phyloP scores from a whole-genome alignment of 2,888 invertebrate genomes.

The Netelia inedita region DNA sequence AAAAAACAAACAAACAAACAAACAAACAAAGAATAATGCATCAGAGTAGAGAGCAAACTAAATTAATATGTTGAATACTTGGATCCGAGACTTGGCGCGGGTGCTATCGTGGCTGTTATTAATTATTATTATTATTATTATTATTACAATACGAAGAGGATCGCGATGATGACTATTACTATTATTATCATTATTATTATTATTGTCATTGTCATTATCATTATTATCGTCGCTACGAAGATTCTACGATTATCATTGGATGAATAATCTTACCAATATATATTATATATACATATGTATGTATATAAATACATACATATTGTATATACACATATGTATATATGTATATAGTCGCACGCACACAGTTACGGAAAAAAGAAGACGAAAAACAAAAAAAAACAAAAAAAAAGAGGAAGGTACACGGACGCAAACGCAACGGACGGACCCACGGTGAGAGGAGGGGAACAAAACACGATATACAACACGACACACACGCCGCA shows the following conservation, averaged over 20 bases:
- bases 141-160: slow-evolving; percentile 25
- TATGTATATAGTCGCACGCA: slow-evolving; percentile 70
- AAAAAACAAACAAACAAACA: slow-evolving; percentile 24
- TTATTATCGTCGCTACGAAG: slow-evolving; percentile 62
- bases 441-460: slow-evolving; percentile 50
- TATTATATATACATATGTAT: slow-evolving; percentile 67
- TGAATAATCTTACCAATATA: slow-evolving; percentile 66
- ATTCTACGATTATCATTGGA: slow-evolving; percentile 65
- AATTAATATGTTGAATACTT: slow-evolving; percentile 46
- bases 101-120: slow-evolving; percentile 69
- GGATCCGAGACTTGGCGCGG: slow-evolving; percentile 62
- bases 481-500: slow-evolving; percentile 28
- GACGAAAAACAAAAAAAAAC: slow-evolving; percentile 35
- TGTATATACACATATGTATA: slow-evolving; percentile 67
- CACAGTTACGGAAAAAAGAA: slow-evolving; percentile 62
- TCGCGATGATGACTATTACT: slow-evolving; percentile 44
- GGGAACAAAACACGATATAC: slow-evolving; percentile 5
- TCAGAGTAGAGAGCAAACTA: slow-evolving; percentile 51
- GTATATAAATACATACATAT: slow-evolving; percentile 65
- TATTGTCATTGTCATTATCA: slow-evolving; percentile 39
- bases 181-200: slow-evolving; percentile 48
- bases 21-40: slow-evolving; percentile 49
- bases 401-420: slow-evolving; percentile 33
- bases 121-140: slow-evolving; percentile 64
- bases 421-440: slow-evolving; percentile 38